phyloP scores from a whole-genome alignment of 2,888 invertebrate genomes.

The Orchestes rusci region DNA sequence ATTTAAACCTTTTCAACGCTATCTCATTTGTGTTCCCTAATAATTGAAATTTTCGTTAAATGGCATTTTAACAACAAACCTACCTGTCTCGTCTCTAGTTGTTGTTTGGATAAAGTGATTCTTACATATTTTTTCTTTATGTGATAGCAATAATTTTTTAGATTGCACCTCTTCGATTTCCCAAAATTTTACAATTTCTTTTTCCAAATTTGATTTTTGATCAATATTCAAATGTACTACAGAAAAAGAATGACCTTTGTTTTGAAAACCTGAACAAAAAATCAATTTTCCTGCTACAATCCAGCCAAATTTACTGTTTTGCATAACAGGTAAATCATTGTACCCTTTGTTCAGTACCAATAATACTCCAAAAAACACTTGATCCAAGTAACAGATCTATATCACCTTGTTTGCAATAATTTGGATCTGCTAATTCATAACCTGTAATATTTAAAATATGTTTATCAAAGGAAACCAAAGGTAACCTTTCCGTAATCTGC shows the following conservation, averaged over 20 bases:
- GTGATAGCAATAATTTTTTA: slow-evolving; percentile 11
- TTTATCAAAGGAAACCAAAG: neutral
- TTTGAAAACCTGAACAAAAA: too few species aligned
- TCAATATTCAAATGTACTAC: too few species aligned
- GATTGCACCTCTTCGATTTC: slow-evolving; percentile 14
- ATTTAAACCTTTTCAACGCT: slow-evolving; percentile 5
- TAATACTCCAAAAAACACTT: too few species aligned
- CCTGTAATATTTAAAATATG: neutral
- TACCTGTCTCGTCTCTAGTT: neutral
- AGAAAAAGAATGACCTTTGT: too few species aligned
- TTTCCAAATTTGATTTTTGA: slow-evolving; percentile 4
- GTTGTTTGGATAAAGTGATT: slow-evolving; percentile 12
- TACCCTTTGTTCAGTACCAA: too few species aligned
- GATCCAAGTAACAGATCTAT: neutral
- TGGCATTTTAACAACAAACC: slow-evolving; percentile 18
- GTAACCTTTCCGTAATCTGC: neutral
- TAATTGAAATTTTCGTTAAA: slow-evolving; percentile 9
- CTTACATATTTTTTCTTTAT: slow-evolving; percentile 24
- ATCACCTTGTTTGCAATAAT: neutral
- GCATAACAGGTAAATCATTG: slow-evolving; percentile 5
- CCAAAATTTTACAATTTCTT: slow-evolving; percentile 5
- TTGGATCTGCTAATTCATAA: slow-evolving; percentile 3
- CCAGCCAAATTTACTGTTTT: slow-evolving; percentile 22
- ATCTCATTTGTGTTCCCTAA: slow-evolving; percentile 12
- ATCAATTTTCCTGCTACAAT: slow-evolving; percentile 15